A percentile compares a stretch with the other conserved stretches of the same genome.
Evolutionary conservation across 2,113 vertebrate genomes (phyloP).

Genomic region (Scomber scombrus): DNA sequence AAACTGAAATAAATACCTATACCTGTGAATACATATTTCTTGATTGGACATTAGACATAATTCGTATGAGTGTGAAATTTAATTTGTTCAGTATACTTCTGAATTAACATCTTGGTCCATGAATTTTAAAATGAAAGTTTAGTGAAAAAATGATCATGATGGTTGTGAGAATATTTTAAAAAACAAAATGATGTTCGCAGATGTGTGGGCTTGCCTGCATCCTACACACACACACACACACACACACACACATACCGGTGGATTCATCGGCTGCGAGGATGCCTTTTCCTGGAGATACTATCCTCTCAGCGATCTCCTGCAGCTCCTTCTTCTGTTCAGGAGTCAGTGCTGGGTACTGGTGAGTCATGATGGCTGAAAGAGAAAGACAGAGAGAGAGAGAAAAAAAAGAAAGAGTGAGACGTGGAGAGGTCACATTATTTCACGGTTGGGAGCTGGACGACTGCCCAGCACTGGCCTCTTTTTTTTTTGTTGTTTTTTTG

Average conservation of each 20-base stretch:
- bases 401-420: constrained; percentile 5
- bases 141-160: too few relatives aligned
- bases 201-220: too few relatives aligned
- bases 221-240: background rate
- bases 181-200: too few relatives aligned
- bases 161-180: too few relatives aligned
- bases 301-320: constrained; percentile 91
- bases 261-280: constrained; percentile 98
- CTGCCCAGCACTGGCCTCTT: constrained; percentile 23
- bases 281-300: constrained; percentile 95
- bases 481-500: background rate
- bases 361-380: constrained; percentile 89
- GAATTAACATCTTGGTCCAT: too few relatives aligned
- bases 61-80: too few relatives aligned
- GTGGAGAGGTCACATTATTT: constrained; percentile 26
- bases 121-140: too few relatives aligned
- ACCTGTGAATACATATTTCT: too few relatives aligned
- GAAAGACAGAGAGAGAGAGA: background rate
- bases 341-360: constrained; percentile 93
- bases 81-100: too few relatives aligned
- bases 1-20: too few relatives aligned
- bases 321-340: constrained; percentile 97
- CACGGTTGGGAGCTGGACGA: background rate
- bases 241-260: constrained; percentile 86
- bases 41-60: too few relatives aligned